Conservation (phyloP, 1,140 invertebrate genomes). For the Aphaenogaster floridana region DNA sequence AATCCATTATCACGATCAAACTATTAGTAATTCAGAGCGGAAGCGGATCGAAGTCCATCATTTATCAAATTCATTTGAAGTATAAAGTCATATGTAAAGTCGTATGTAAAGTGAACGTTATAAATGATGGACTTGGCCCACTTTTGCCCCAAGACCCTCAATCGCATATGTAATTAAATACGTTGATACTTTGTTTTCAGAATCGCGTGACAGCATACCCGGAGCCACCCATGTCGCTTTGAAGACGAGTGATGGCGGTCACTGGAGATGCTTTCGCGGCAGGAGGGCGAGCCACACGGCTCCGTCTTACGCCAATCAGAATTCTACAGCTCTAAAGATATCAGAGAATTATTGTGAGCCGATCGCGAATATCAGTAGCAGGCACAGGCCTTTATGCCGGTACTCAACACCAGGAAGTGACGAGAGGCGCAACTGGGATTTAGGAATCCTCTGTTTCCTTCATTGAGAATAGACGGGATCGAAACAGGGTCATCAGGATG, state of each 20-base stretch:
- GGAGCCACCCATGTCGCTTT: not conserved
- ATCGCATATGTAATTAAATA: conserved; percentile 3
- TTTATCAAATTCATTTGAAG: conserved; percentile 30
- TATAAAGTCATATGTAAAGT: not conserved
- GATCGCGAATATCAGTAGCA: conserved; percentile 44
- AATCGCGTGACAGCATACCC: not conserved
- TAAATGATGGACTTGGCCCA: not conserved
- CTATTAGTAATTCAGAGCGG: not conserved
- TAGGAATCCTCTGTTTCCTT: conserved; percentile 62
- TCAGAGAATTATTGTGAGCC: conserved; percentile 39
- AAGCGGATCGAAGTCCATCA: not conserved
- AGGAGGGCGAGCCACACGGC: conserved; percentile 71
- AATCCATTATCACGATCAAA: conserved; percentile 20
- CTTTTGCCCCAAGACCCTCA: not conserved
- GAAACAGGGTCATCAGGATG: conserved; percentile 60
- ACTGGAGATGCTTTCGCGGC: conserved; percentile 71
- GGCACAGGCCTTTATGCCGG: conserved; percentile 75
- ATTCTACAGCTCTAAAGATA: conserved; percentile 21
- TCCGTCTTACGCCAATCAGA: conserved; percentile 49
- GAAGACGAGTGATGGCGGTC: conserved; percentile 19
- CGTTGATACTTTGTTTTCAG: conserved; percentile 49
- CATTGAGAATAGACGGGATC: conserved; percentile 42
- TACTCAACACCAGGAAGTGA: conserved; percentile 67
- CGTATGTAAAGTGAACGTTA: conserved; percentile 16
- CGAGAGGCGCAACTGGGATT: conserved; percentile 66